Percentiles rank a stretch among this genome's conserved stretches.
Conservation (phyloP, 2,797 vertebrate species). For the Danio aesculapii region DNA sequence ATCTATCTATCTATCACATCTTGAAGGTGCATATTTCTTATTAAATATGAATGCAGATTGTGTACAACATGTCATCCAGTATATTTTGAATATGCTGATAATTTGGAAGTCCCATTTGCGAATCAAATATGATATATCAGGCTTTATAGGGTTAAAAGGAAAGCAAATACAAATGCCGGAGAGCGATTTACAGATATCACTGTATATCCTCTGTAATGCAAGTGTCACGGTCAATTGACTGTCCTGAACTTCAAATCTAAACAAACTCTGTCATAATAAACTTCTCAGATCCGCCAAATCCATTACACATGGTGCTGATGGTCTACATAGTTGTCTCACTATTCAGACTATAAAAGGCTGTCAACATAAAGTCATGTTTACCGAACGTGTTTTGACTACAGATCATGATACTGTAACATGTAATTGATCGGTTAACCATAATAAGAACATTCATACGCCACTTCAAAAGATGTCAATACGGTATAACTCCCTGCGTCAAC, state of each 20-base stretch:
- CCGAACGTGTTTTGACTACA: constrained; percentile 22
- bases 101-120: too few species aligned
- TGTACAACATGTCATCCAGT: too few species aligned
- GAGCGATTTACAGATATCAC: constrained; percentile 8
- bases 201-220: background rate
- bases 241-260: constrained; percentile 15
- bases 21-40: too few species aligned
- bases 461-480: constrained; percentile 39
- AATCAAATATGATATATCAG: background rate
- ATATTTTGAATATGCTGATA: too few species aligned
- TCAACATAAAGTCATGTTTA: constrained; percentile 40
- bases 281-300: background rate
- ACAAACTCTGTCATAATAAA: constrained; percentile 7
- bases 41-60: too few species aligned
- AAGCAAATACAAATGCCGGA: background rate
- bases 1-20: too few species aligned
- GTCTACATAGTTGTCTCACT: background rate
- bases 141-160: background rate
- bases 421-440: constrained; percentile 42
- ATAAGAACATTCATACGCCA: constrained; percentile 47
- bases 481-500: background rate
- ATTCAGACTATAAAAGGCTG: constrained; percentile 15
- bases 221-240: constrained; percentile 6
- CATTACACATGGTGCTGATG: background rate
- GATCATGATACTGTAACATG: constrained; percentile 15